Conservation (phyloP, 2,797 vertebrate species). For the Silurus aristotelis region DNA sequence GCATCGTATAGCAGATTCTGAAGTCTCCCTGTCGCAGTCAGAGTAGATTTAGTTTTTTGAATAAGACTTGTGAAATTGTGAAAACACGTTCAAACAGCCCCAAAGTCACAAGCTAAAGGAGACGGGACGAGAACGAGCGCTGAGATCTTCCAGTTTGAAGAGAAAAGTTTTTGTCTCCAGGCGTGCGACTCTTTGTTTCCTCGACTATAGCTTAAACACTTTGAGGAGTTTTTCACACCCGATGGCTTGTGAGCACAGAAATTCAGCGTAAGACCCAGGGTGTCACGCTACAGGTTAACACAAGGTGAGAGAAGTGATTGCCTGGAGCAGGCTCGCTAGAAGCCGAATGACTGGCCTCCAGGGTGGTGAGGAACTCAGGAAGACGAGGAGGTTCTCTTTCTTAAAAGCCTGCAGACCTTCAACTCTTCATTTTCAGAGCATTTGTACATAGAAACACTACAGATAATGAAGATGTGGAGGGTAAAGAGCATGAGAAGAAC, state of each 20-base stretch:
- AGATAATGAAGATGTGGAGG: slow-evolving; percentile 24
- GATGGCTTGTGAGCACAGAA: slow-evolving; percentile 62
- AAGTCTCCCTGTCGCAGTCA: not conserved
- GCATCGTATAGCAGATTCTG: not conserved
- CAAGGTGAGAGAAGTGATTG: slow-evolving; percentile 52
- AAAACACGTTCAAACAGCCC: slow-evolving; percentile 67
- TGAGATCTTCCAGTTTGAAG: slow-evolving; percentile 59
- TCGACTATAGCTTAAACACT: slow-evolving; percentile 56
- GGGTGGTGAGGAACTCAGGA: slow-evolving; percentile 35
- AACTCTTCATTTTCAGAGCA: slow-evolving; percentile 54
- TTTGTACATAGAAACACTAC: slow-evolving; percentile 47
- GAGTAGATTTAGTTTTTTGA: slow-evolving; percentile 39
- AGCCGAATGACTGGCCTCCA: slow-evolving; percentile 46
- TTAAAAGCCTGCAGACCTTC: slow-evolving; percentile 51
- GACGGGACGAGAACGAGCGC: slow-evolving; percentile 52
- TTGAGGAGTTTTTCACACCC: slow-evolving; percentile 55
- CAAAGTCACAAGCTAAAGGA: slow-evolving; percentile 51
- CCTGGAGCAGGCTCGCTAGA: slow-evolving; percentile 52
- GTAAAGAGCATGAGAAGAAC: slow-evolving; percentile 34
- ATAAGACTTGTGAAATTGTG: slow-evolving; percentile 38
- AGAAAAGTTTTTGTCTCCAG: slow-evolving; percentile 44
- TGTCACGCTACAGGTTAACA: slow-evolving; percentile 56
- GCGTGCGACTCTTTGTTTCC: slow-evolving; percentile 32
- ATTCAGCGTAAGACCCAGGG: slow-evolving; percentile 45
- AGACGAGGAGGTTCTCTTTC: slow-evolving; percentile 41